Conservation (phyloP, 2,797 vertebrate species). For the Myotis findleyi region DNA sequence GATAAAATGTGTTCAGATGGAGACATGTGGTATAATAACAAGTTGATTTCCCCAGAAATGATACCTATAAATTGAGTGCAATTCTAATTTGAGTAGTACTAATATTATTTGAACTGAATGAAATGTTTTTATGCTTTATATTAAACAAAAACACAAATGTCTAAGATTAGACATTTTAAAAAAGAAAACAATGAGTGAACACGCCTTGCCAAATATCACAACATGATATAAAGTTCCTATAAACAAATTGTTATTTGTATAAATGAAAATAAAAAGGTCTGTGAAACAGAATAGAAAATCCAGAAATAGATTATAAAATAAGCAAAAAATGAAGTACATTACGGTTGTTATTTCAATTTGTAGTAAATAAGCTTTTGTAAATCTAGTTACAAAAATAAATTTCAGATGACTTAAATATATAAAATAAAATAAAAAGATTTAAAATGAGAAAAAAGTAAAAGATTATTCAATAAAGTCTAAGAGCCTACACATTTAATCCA, state of each 20-base stretch:
- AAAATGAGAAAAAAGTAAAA: not conserved
- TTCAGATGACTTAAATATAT: not conserved
- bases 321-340: not conserved
- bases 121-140: not conserved
- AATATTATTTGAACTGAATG: not conserved
- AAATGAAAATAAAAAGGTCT: not conserved
- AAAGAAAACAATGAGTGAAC: not conserved
- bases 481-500: not conserved
- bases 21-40: not conserved
- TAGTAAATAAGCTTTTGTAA: not conserved
- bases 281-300: not conserved
- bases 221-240: not conserved
- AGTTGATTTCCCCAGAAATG: not conserved
- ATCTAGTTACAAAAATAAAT: constrained; percentile 17
- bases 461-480: not conserved
- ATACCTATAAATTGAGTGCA: not conserved
- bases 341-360: not conserved
- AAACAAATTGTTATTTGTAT: constrained; percentile 13
- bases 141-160: not conserved
- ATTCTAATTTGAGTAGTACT: not conserved
- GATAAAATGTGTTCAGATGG: not conserved
- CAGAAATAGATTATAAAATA: not conserved
- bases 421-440: not conserved
- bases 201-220: not conserved
- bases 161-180: not conserved